Evolutionary conservation across 2,888 invertebrate genomes (phyloP), one percentile per base, ranked within the genome.

Genomic region (Drosophila limbata): DNA sequence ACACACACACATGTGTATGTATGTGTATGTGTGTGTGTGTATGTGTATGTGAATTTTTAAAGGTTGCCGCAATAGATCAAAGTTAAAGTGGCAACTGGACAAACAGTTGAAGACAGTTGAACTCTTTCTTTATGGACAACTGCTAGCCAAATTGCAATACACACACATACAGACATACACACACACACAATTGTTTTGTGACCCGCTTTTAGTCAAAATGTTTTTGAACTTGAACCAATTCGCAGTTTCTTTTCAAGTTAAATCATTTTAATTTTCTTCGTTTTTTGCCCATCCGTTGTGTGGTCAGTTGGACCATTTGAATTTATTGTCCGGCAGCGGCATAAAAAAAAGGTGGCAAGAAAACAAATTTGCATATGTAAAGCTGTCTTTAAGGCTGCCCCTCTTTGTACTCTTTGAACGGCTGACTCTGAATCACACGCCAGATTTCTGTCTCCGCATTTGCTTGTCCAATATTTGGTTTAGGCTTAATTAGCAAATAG

Each of bases 161-260:
- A 11, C 17, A 42, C 33, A 35, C 10, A 37, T 15, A 11, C 31
- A 44, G 44, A 35, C 55, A 21, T 17, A 48, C 28, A 10, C n/a
- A n/a, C 45, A 47, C 47, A 35, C 31, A 50, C 33, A 28, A 17
- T 17, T n/a, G 11, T 25, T n/a, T 11, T 56, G 53, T 88, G 89
- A 87, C 88, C 88, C 79, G 78, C 85, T 87, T 85, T 84, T 47
- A 28, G 66, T 55, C 52, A 69, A 77, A 56, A 66, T n/a, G 33
- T 68, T 78, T 77, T 77, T 86, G 85, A 86, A 86, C 85, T 86
- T 86, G 85, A 86, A 89, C 85, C 70, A 82, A 87, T 75, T 86
- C 45, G 77, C 72, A 37, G 55, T 40, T 61, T 60, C 13, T 28
- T 47, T 69, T 51, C 55, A 15, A 35, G 61, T 66, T 63, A 48